phyloP scores from a whole-genome alignment of 2,888 invertebrate genomes.

The Drosophila maculinotata region DNA sequence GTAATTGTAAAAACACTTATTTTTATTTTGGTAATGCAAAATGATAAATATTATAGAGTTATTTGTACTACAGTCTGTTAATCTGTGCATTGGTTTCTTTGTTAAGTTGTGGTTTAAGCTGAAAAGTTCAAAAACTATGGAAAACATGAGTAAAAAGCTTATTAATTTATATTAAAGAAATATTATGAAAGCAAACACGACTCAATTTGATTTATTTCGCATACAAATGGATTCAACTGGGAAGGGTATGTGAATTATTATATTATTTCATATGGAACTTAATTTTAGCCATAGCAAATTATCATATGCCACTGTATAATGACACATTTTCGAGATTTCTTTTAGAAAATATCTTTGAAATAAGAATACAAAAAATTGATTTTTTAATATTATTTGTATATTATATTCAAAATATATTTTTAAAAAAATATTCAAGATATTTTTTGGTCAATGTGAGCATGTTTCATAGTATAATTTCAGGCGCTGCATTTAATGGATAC shows the following conservation, averaged over 20 bases:
- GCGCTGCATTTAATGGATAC: not conserved
- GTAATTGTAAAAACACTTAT: slow-evolving; percentile 51
- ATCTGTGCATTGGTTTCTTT: slow-evolving; percentile 77
- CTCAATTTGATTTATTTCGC: not conserved
- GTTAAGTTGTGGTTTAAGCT: slow-evolving; percentile 81
- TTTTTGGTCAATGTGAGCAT: too few relatives aligned
- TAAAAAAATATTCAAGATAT: not conserved
- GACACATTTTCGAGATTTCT: too few relatives aligned
- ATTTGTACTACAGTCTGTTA: slow-evolving; percentile 65
- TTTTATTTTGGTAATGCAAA: slow-evolving; percentile 25
- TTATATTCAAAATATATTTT: not conserved
- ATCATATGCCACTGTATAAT: too few relatives aligned
- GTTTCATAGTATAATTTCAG: slow-evolving; percentile 29
- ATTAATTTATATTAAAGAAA: slow-evolving; percentile 75
- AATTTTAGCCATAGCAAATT: not conserved
- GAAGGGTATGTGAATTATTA: not conserved
- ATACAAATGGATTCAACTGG: not conserved
- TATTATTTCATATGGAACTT: not conserved
- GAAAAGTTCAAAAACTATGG: slow-evolving; percentile 76
- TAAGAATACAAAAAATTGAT: too few relatives aligned
- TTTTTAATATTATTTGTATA: not conserved
- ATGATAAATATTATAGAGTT: slow-evolving; percentile 28
- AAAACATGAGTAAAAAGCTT: slow-evolving; percentile 72
- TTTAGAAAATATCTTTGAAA: too few relatives aligned
- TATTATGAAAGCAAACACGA: slow-evolving; percentile 27